Evolutionary conservation across 2,888 invertebrate species (phyloP).

Genomic region (Salpingus planirostris): DNA sequence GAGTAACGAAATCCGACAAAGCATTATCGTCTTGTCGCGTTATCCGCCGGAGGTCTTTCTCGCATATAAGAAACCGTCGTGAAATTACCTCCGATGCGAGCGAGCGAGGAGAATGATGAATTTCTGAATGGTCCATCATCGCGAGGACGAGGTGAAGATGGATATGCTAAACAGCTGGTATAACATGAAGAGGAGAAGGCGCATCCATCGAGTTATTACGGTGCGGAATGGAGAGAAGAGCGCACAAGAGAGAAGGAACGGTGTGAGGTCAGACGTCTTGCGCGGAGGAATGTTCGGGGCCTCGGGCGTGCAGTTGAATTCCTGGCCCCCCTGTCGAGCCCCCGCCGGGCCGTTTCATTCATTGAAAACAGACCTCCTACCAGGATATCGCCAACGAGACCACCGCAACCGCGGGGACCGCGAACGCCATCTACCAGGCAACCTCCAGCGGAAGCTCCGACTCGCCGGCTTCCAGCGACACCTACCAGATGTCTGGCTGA

Average conservation of each 20-base stretch:
- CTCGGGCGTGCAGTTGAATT: slow-evolving; percentile 47
- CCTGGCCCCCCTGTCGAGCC: slow-evolving; percentile 43
- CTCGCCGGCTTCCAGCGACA: no score
- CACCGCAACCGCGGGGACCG: neutral
- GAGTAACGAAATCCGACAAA: no score
- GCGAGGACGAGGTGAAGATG: no score
- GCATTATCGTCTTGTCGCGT: no score
- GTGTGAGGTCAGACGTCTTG: slow-evolving; percentile 40
- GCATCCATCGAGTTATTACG: no score
- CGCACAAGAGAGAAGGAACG: slow-evolving; percentile 18
- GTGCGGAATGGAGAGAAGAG: slow-evolving; percentile 10
- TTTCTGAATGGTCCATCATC: no score
- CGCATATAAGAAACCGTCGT: no score
- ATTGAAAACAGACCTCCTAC: slow-evolving; percentile 49
- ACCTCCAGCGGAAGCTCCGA: slow-evolving; percentile 4
- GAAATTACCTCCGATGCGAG: no score
- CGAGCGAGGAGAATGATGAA: no score
- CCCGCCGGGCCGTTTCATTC: slow-evolving; percentile 44
- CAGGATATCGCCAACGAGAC: slow-evolving; percentile 35
- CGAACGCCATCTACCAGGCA: slow-evolving; percentile 23
- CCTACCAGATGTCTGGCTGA: no score
- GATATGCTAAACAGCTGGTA: slow-evolving; percentile 1
- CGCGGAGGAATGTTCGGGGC: slow-evolving; percentile 45
- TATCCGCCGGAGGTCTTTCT: no score
- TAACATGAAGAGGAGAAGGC: no score